Evolutionary conservation across 2,113 vertebrate species (phyloP), one percentile per base, ranked within the genome.

Genomic region (Nesoenas mayeri): DNA sequence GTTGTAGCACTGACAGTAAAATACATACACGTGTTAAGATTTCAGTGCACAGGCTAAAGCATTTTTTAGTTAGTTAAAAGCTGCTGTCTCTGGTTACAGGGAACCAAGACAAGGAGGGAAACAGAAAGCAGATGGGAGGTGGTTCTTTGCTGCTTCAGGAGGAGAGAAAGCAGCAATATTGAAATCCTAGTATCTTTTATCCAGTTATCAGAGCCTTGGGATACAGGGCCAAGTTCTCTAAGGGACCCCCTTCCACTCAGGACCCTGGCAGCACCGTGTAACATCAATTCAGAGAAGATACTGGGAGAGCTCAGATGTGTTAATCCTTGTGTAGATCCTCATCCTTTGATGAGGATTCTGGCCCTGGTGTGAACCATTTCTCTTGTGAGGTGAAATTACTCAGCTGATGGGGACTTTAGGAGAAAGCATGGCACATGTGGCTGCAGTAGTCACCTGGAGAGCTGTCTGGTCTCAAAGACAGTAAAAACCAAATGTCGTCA

Each of bases 21-120:
- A 56, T 24, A 12, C 2, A 2, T 36, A 20, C 1, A 0, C 5
- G 1, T 50, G 44, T 73, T 34, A 22, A 60, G 57, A 47, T 56
- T 83, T 81, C 3, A 4, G 36, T 53, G 36, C 42, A 42, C 5
- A 17, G 42, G 29, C 42, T 60, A 32, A 61, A 70, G 70, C 8
- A 1, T 1, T 9, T 48, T 79, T 66, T 26, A 38, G 5, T 69
- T 79, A 34, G 15, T 60, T 85, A 62, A 82, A 90, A 85, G 48
- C 5, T 85, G 17, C 56, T 67, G 20, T 42, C 34, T 87, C n/a
- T 54, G 31, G 18, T 38, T 92, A 61, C 36, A 78, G 51, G 34
- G 61, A 79, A 36, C 36, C 21, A 12, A 2, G 0, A 51, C 25
- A 38, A 62, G 12, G 31, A 85, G 20, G 26, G 16, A 40, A 38